Conservation (phyloP, 2,888 invertebrate genomes). For the Malacosoma neustria region DNA sequence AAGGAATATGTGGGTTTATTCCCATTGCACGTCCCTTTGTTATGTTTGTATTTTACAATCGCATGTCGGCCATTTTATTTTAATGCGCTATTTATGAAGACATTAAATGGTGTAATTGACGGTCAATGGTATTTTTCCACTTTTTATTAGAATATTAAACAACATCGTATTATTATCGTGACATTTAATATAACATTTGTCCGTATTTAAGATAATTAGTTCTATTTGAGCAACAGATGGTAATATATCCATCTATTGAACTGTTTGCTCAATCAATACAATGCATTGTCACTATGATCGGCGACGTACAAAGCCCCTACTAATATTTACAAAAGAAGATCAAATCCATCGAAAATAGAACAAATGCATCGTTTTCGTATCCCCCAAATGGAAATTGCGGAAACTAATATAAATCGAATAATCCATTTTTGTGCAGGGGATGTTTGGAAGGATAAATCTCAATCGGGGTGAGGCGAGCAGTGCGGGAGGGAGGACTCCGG, state of each 20-base stretch:
- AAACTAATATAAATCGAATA: conserved; percentile 74
- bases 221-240: conserved; percentile 47
- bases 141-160: too few relatives aligned
- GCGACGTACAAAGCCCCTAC: conserved; percentile 41
- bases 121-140: too few relatives aligned
- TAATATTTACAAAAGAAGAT: conserved; percentile 55
- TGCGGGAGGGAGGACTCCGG: conserved; percentile 42
- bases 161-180: too few relatives aligned
- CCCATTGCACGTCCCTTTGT: conserved; percentile 47
- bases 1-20: conserved; percentile 49
- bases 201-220: too few relatives aligned
- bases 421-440: conserved; percentile 63
- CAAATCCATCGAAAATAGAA: conserved; percentile 38
- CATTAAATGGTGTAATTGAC: too few relatives aligned
- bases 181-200: too few relatives aligned
- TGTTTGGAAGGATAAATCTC: conserved; percentile 66
- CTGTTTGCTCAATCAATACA: conserved; percentile 47
- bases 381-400: conserved; percentile 67
- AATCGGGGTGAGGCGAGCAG: conserved; percentile 60
- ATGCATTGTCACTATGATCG: conserved; percentile 55
- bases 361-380: conserved; percentile 46
- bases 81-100: conserved; percentile 9
- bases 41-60: conserved; percentile 41
- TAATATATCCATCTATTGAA: conserved; percentile 30
- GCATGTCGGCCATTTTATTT: conserved; percentile 44